A percentile compares a stretch with the other conserved stretches of the same genome.
phyloP scores from a whole-genome alignment of 2,797 vertebrate genomes.

The Sphenodon punctatus region DNA sequence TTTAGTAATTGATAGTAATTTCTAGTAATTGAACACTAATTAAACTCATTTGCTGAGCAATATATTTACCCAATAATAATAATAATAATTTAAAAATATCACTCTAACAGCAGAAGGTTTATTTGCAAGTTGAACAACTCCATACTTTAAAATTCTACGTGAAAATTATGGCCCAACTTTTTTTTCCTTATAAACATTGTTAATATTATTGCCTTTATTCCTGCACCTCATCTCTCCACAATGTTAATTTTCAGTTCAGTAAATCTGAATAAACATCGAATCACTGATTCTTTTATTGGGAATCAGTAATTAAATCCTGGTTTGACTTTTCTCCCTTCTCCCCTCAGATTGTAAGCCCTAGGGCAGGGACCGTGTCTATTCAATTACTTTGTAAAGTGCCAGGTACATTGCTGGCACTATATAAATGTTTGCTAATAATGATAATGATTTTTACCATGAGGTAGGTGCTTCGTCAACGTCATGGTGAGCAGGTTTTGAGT shows the following conservation, averaged over 20 bases:
- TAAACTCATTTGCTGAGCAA: conserved; percentile 35
- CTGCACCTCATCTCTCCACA: background rate
- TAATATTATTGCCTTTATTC: background rate
- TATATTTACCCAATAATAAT: conserved; percentile 28
- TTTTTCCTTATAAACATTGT: conserved; percentile 9
- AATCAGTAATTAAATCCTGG: background rate
- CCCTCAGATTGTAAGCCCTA: too few relatives aligned
- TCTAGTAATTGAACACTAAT: conserved; percentile 49
- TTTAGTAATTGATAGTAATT: conserved; percentile 30
- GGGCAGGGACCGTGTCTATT: too few relatives aligned
- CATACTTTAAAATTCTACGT: conserved; percentile 26
- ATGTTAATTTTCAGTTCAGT: background rate
- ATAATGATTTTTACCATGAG: too few relatives aligned
- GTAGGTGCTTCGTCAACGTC: rapidly evolving
- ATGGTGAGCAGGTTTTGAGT: background rate
- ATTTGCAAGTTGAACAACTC: conserved; percentile 18
- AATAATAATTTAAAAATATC: background rate
- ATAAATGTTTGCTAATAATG: too few relatives aligned
- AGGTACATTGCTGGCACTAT: too few relatives aligned
- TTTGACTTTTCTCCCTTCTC: background rate
- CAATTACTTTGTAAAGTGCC: too few relatives aligned
- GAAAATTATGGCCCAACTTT: conserved; percentile 36
- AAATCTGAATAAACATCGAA: background rate
- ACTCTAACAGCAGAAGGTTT: background rate
- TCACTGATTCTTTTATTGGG: background rate